Conservation (phyloP, 2,888 invertebrate species). For the Perizoma affinitatum region DNA sequence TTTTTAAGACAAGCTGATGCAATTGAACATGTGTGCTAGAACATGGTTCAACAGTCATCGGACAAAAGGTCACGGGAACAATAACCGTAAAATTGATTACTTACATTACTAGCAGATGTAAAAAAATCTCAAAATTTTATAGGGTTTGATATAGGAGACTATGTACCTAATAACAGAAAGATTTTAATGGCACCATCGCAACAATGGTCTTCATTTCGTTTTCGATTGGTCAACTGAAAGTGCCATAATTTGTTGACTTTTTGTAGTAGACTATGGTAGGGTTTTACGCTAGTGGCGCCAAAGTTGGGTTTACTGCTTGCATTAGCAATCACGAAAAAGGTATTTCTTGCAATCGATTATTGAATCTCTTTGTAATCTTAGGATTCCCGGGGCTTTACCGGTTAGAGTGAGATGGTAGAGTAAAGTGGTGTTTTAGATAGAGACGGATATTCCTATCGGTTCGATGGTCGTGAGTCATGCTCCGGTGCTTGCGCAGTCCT, state of each 20-base stretch:
- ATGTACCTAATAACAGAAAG: too few species aligned
- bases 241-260: too few species aligned
- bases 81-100: slow-evolving; percentile 20
- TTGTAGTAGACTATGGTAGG: too few species aligned
- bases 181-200: neutral
- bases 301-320: too few species aligned
- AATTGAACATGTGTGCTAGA: slow-evolving; percentile 30
- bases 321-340: too few species aligned
- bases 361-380: slow-evolving; percentile 21
- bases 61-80: slow-evolving; percentile 19
- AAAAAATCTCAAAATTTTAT: slow-evolving; percentile 8
- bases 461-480: slow-evolving; percentile 73
- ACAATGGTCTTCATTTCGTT: neutral
- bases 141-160: slow-evolving; percentile 4
- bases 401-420: slow-evolving; percentile 18
- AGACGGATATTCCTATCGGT: slow-evolving; percentile 49
- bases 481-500: slow-evolving; percentile 58
- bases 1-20: too few species aligned
- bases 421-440: slow-evolving; percentile 59
- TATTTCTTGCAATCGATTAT: slow-evolving; percentile 6
- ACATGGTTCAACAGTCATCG: slow-evolving; percentile 25
- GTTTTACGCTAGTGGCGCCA: too few species aligned
- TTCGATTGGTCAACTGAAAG: too few species aligned
- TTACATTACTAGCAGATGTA: slow-evolving; percentile 15
- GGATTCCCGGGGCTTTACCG: slow-evolving; percentile 13